phyloP scores from a whole-genome alignment of 2,888 invertebrate genomes.

The Notodromas monacha region DNA sequence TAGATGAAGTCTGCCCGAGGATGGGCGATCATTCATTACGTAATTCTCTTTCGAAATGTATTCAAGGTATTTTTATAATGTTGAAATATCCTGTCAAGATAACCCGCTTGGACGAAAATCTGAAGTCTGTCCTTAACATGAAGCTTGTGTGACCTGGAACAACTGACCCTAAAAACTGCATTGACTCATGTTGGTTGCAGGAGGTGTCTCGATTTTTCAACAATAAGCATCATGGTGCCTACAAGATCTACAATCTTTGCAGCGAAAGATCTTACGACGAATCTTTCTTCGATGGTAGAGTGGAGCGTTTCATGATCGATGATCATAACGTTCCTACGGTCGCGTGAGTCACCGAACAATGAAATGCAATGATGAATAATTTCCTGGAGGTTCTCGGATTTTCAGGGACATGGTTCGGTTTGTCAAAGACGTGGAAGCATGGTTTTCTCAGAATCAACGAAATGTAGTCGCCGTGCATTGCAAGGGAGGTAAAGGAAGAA shows the following conservation, averaged over 20 bases:
- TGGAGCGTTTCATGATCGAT: constrained; percentile 18
- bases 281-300: constrained; percentile 15
- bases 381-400: too few relatives aligned
- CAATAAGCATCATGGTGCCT: constrained; percentile 17
- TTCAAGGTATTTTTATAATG: too few relatives aligned
- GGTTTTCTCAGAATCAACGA: constrained; percentile 15
- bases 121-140: too few relatives aligned
- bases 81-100: too few relatives aligned
- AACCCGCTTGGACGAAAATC: too few relatives aligned
- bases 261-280: constrained; percentile 19
- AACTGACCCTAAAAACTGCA: too few relatives aligned
- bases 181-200: constrained; percentile 13
- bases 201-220: constrained; percentile 20
- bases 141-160: too few relatives aligned
- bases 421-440: constrained; percentile 16
- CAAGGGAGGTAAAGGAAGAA: constrained; percentile 21
- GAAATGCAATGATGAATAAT: too few relatives aligned
- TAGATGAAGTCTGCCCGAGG: too few relatives aligned
- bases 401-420: constrained; percentile 18
- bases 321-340: constrained; percentile 21
- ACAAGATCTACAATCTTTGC: constrained; percentile 20
- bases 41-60: too few relatives aligned
- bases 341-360: constrained; percentile 16
- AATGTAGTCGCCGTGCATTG: constrained; percentile 22
- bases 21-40: too few relatives aligned